phyloP scores from a whole-genome alignment of 2,113 vertebrate genomes.

The Thomomys bottae region DNA sequence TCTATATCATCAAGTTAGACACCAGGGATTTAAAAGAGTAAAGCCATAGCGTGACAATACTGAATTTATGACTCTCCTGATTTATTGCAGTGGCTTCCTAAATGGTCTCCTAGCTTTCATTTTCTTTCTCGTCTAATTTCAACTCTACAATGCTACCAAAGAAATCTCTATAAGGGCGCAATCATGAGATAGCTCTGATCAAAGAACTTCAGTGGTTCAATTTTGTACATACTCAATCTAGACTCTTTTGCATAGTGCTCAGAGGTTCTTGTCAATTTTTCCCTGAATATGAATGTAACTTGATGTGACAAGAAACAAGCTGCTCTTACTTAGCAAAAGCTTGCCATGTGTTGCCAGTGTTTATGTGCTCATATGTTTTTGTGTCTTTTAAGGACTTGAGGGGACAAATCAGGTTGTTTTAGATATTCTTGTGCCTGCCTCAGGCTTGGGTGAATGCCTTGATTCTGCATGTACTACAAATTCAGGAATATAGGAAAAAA shows the following conservation, averaged over 20 bases:
- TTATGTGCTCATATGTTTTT: neutral
- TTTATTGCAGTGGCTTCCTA: constrained; percentile 17
- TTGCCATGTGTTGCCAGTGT: neutral
- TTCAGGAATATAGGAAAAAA: neutral
- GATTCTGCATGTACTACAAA: neutral
- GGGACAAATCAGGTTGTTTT: neutral
- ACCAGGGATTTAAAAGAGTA: constrained; percentile 19
- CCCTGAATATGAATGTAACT: constrained; percentile 29
- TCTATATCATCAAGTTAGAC: constrained; percentile 38
- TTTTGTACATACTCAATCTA: neutral
- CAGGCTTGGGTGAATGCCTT: neutral
- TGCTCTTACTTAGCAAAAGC: neutral
- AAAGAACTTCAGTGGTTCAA: neutral
- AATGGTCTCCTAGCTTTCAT: constrained; percentile 13
- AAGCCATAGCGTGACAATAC: constrained; percentile 1
- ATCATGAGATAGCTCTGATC: neutral
- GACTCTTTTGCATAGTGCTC: neutral
- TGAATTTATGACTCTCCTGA: constrained; percentile 10
- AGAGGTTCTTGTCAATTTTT: constrained; percentile 19
- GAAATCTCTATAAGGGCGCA: neutral
- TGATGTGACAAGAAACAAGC: constrained; percentile 30
- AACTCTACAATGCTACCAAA: neutral
- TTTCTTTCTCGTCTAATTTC: constrained; percentile 16
- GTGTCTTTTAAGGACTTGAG: neutral
- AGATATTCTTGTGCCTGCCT: neutral